These are phyloP conservation scores for Caenorhabditis inopinata DNA, from an alignment of 1,140 invertebrate genomes.

Conservation along the genomic window DNA sequence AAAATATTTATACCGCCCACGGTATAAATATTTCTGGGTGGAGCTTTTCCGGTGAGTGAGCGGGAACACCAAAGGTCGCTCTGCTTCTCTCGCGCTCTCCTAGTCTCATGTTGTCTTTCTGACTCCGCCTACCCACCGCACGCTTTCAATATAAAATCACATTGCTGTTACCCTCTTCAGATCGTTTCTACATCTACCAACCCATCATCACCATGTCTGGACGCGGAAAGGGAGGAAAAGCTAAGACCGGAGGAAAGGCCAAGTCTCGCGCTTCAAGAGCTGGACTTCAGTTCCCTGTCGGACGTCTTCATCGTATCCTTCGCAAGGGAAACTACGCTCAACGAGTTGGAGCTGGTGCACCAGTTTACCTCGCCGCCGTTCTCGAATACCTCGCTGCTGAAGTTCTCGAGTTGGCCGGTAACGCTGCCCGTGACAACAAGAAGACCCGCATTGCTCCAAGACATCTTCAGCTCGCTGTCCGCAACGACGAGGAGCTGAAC, in stretches of 20 bases:
- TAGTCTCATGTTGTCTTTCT: too few species aligned
- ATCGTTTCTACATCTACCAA: background rate
- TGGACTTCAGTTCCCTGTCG: slow-evolving; percentile 34
- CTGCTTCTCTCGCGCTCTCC: too few species aligned
- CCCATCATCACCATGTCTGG: slow-evolving; percentile 63
- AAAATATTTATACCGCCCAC: too few species aligned
- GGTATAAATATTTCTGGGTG: too few species aligned
- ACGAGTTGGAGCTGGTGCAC: slow-evolving; percentile 74
- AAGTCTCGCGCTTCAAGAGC: slow-evolving; percentile 68
- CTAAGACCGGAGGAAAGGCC: slow-evolving; percentile 68
- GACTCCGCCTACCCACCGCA: background rate
- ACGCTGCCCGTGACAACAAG: slow-evolving; percentile 74
- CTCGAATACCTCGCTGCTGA: slow-evolving; percentile 67
- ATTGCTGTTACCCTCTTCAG: background rate
- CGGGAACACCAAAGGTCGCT: too few species aligned
- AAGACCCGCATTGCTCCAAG: slow-evolving; percentile 69
- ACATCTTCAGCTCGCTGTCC: slow-evolving; percentile 69
- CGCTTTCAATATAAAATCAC: background rate
- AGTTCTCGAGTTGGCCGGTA: slow-evolving; percentile 72
- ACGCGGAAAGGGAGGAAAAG: slow-evolving; percentile 69
- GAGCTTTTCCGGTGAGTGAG: too few species aligned
- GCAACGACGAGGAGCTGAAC: slow-evolving; percentile 83
- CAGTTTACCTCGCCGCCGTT: slow-evolving; percentile 75
- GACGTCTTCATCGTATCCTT: slow-evolving; percentile 25
- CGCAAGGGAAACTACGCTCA: slow-evolving; percentile 72